Evolutionary conservation across 2,797 vertebrate genomes (phyloP).

Genomic region (Bufotes viridis): DNA sequence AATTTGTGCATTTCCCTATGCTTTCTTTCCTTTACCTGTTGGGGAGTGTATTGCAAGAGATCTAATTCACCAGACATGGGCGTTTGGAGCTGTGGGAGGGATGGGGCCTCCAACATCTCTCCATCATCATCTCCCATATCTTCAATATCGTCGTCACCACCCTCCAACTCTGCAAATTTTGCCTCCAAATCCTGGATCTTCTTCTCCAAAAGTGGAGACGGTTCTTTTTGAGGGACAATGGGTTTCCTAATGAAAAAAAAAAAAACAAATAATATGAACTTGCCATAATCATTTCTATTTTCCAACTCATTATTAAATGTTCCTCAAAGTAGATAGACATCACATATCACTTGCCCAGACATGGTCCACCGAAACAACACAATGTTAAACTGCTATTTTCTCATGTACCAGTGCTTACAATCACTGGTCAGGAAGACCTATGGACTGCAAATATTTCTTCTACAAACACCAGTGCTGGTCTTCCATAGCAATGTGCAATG

Average conservation of each 20-base stretch:
- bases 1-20: neutral
- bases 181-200: conserved; percentile 97
- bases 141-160: conserved; percentile 90
- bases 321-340: no score
- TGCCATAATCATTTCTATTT: neutral
- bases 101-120: conserved; percentile 86
- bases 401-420: no score
- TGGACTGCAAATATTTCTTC: no score
- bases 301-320: no score
- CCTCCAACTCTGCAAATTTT: conserved; percentile 95
- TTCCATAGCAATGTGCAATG: no score
- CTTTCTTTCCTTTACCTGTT: conserved; percentile 80
- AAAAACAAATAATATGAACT: neutral
- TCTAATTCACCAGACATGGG: conserved; percentile 89
- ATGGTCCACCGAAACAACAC: no score
- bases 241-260: conserved; percentile 82
- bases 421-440: no score
- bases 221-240: conserved; percentile 96
- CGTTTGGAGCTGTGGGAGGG: conserved; percentile 88
- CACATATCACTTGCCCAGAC: no score
- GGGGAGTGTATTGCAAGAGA: conserved; percentile 91
- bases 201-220: conserved; percentile 92
- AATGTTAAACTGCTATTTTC: no score
- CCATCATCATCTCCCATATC: conserved; percentile 93
- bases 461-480: no score